Percentiles rank a stretch among this genome's conserved stretches.
These are phyloP conservation scores for Brotogeris chrysoptera DNA, from an alignment of 2,797 vertebrate genomes.

Conservation along the genomic window DNA sequence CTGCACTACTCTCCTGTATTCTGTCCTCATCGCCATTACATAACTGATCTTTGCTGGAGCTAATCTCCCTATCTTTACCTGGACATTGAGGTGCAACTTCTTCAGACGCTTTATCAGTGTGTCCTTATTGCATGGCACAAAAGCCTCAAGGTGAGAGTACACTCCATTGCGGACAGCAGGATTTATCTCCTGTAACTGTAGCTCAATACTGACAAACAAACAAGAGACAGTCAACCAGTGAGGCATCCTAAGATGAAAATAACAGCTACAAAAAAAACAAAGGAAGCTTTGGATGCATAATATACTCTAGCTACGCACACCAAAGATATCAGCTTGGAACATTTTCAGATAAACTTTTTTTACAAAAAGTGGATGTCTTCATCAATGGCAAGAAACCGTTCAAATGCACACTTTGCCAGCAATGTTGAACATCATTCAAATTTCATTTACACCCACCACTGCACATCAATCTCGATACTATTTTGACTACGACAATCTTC, in stretches of 20 bases:
- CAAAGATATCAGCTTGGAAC: background rate
- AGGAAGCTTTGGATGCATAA: slow-evolving; percentile 19
- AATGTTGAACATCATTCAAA: background rate
- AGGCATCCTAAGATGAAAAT: background rate
- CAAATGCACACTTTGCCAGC: background rate
- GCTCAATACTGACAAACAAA: slow-evolving; percentile 86
- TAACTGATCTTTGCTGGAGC: background rate
- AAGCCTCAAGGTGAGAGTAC: slow-evolving; percentile 93
- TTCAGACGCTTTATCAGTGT: slow-evolving; percentile 94
- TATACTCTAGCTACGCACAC: background rate
- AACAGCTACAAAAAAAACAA: background rate
- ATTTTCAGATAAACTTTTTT: background rate
- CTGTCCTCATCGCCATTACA: background rate
- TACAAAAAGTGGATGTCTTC: background rate
- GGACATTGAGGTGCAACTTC: slow-evolving; percentile 94
- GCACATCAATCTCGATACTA: background rate
- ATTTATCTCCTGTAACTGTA: slow-evolving; percentile 93
- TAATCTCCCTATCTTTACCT: slow-evolving; percentile 72
- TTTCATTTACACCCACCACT: background rate
- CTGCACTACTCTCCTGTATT: background rate
- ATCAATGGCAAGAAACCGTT: background rate
- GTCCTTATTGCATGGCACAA: slow-evolving; percentile 96
- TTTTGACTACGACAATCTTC: background rate
- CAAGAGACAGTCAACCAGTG: background rate
- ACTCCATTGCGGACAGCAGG: slow-evolving; percentile 83